Evolutionary conservation across 2,888 invertebrate species (phyloP), one percentile per base, ranked within the genome.

Genomic region (Diarsia mendica): DNA sequence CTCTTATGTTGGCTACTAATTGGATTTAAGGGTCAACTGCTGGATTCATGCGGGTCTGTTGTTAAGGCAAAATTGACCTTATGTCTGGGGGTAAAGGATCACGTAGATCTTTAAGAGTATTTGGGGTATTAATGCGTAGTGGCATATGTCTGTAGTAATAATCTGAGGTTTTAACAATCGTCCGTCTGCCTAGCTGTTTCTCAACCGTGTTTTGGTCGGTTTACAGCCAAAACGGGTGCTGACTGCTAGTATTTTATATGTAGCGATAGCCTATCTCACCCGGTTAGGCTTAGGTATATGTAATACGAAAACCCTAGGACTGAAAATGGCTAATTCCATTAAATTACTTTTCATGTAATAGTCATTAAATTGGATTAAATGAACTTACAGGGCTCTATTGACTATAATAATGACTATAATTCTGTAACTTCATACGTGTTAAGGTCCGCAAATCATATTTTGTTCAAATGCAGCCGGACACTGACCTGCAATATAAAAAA

Each of bases 21-120:
- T 75, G 75, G 75, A 51, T 69, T 69, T 66, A 65, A 55, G 68
- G 68, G 53, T 79, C 33, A 44, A 44, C 23, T 23, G 20, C 44
- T n/a, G 53, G 33, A 1, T 53, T n/a, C 61, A 1, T 33, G 0
- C 9, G 53, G 48, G 49, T 18, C 18, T 10, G 18, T 48, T 46
- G 18, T 65, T 64, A 72, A 49, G 55, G 60, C n/a, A 4, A 11
- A n/a, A 4, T 64, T 15, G n/a, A 46, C 28, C 15, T 53, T 11
- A 46, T 28, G 44, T 53, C 39, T 10, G n/a, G 13, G 44, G 33
- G 20, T 58, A 15, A 20, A 18, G 39, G 39, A 53, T 61, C n/a
- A 28, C 23, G 33, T 48, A 18, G 15, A 44, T 8, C 3, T 72
- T 20, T 28, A 23, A 6, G 55, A 55, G 3, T 55, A 23, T 6